A percentile compares a stretch with the other conserved stretches of the same genome.
Conservation (phyloP, 2,113 vertebrate species). For the Bujurquina vittata region DNA sequence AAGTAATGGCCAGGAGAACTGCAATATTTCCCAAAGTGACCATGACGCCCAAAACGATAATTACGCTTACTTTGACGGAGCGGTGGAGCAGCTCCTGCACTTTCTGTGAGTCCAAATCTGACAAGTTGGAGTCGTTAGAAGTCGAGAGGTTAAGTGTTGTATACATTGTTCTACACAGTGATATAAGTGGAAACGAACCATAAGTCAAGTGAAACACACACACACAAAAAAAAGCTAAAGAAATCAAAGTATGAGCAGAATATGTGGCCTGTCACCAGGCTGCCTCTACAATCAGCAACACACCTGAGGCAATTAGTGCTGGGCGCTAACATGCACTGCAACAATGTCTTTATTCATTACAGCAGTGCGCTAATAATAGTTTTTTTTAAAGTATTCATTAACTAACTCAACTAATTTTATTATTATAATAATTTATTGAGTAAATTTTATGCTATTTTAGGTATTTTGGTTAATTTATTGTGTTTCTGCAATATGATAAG, state of each 20-base stretch:
- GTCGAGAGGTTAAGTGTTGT: slow-evolving; percentile 58
- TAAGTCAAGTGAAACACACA: neutral
- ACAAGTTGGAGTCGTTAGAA: slow-evolving; percentile 43
- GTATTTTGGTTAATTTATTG: neutral
- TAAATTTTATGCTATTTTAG: neutral
- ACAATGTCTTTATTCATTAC: neutral
- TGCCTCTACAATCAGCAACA: slow-evolving; percentile 28
- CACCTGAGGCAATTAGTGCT: slow-evolving; percentile 70
- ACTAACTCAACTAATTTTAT: neutral
- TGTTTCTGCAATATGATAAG: neutral
- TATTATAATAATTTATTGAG: neutral
- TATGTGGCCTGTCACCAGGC: neutral
- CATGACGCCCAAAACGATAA: slow-evolving; percentile 79
- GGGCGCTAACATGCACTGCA: neutral
- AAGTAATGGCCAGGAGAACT: slow-evolving; percentile 82
- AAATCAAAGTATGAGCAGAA: neutral
- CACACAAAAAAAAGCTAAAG: neutral
- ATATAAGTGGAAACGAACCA: slow-evolving; percentile 19
- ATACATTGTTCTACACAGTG: slow-evolving; percentile 61
- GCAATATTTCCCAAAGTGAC: slow-evolving; percentile 84
- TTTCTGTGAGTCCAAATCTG: slow-evolving; percentile 42
- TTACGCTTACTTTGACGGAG: slow-evolving; percentile 78
- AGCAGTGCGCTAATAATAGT: neutral
- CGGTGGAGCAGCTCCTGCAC: slow-evolving; percentile 70
- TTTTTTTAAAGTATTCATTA: neutral